Percentiles rank a stretch among this genome's conserved stretches.
These are phyloP conservation scores for Diplosoma virens DNA, from an alignment of 23 tunicate genomes.

Conservation along the genomic window DNA sequence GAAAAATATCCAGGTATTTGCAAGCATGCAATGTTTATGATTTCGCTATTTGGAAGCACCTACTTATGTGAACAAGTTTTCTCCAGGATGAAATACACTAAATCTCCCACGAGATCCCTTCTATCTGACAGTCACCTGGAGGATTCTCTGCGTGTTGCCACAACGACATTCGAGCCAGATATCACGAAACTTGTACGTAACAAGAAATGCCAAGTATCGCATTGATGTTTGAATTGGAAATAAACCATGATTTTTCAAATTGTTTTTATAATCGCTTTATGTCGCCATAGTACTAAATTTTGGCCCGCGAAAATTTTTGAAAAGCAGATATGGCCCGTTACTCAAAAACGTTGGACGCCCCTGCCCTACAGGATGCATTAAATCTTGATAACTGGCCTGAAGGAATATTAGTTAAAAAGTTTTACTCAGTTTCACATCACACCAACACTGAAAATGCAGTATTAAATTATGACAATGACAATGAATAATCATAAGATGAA, in stretches of 20 bases:
- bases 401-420: too few species aligned
- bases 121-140: conserved; percentile 35
- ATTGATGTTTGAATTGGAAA: conserved; percentile 31
- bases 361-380: too few species aligned
- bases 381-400: too few species aligned
- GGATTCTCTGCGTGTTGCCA: conserved; percentile 30
- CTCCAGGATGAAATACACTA: conserved; percentile 22
- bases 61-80: conserved; percentile 27
- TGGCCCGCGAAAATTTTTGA: conserved; percentile 30
- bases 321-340: conserved; percentile 20
- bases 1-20: conserved; percentile 27
- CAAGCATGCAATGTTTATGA: conserved; percentile 26
- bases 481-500: too few species aligned
- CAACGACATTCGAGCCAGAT: conserved; percentile 18
- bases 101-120: conserved; percentile 18
- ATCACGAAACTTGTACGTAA: conserved; percentile 21
- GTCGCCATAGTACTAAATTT: conserved; percentile 10
- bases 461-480: too few species aligned
- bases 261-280: conserved; percentile 14
- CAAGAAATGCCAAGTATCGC: conserved; percentile 21
- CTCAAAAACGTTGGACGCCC: conserved; percentile 33
- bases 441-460: too few species aligned
- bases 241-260: conserved; percentile 26
- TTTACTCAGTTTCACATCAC: too few species aligned
- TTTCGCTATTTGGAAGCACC: conserved; percentile 30